Base-by-base conservation (phyloP, 2,113 vertebrate genomes). In the Falcunculus frontatus region DNA sequence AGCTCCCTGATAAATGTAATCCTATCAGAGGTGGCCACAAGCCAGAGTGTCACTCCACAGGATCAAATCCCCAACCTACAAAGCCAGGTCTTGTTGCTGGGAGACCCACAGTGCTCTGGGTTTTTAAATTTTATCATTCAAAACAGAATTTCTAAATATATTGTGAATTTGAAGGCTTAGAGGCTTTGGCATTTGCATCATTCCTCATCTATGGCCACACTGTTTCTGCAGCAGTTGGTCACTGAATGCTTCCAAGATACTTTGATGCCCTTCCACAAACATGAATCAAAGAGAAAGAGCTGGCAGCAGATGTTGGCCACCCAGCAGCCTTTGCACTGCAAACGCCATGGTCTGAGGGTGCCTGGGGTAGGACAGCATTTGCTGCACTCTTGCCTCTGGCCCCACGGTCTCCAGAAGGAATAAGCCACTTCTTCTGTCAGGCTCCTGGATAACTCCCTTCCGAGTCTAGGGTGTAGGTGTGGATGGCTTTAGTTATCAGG, bases 401-500 rank as follows among this genome's bases (percentile, higher is more conserved):
- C 60, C 65, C 19, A 2, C 5, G 0, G 29, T 35, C 20, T 76
- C 42, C 33, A n/a, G 44, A 42, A 84, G 42, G 60, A 67, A 15
- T 16, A 9, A 55, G 5, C 32, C 49, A 17, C 55, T 27, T 25
- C 47, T 74, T 26, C 69, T 50, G 19, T 11, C 33, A 13, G 39
- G 26, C 27, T 68, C 23, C 39, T 30, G n/a, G 33, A 7, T 9
- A 18, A 22, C 70, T 67, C 19, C 55, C 64, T 41, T 55, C 22
- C 37, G 2, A 1, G 0, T 4, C 42, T 13, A 1, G 16, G 41
- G 5, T 0, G 3, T 22, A 20, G 59, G 4, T 5, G 10, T 19
- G 56, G 44, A 3, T 62, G 44, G 42, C 33, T 65, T 46, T 30
- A 12, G 33, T 41, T 75, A 39, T 8, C 60, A 41, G 35, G 26